Conservation (phyloP, 2,797 vertebrate species). For the Poecilia wingei region DNA sequence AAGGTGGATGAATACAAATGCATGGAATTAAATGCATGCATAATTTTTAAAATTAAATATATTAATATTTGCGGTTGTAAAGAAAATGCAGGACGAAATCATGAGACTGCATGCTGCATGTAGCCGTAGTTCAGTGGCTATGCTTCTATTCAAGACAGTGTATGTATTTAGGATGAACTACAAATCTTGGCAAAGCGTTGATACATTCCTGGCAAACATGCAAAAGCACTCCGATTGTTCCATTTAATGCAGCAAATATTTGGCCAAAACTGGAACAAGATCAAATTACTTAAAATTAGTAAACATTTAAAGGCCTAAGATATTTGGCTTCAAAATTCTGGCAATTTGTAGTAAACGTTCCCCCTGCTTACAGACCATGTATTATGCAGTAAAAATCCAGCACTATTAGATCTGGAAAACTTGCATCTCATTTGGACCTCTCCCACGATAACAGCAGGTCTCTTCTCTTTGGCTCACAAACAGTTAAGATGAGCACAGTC, state of each 20-base stretch:
- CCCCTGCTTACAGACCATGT: not conserved
- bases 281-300: not conserved
- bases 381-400: conserved; percentile 34
- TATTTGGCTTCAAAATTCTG: conserved; percentile 4
- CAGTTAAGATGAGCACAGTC: conserved; percentile 50
- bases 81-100: not conserved
- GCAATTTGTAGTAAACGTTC: not conserved
- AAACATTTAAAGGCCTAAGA: not conserved
- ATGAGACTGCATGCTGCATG: too few species aligned
- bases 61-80: not conserved
- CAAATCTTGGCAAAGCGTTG: not conserved
- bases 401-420: conserved; percentile 53
- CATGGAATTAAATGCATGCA: not conserved
- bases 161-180: not conserved
- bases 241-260: not conserved
- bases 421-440: conserved; percentile 61
- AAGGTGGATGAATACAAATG: not conserved
- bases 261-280: not conserved
- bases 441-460: conserved; percentile 50
- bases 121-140: not conserved
- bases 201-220: not conserved
- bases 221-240: not conserved
- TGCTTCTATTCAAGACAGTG: not conserved
- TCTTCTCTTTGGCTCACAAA: conserved; percentile 55
- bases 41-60: not conserved